Evolutionary conservation across 2,113 vertebrate species (phyloP).

Genomic region (Gallinago media): DNA sequence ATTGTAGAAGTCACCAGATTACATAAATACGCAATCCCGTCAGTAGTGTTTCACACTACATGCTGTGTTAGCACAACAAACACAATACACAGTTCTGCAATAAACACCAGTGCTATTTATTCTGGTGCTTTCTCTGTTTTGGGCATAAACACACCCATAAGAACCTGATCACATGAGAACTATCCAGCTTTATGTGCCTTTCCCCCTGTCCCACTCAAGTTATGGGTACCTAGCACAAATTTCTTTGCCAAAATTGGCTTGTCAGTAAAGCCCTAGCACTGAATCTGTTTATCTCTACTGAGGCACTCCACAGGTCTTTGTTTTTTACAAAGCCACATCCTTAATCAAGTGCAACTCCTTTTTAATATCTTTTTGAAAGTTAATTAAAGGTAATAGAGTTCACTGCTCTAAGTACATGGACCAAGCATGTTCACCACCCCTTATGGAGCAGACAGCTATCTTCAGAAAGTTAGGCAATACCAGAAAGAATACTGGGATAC

Average conservation of each 20-base stretch:
- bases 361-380: neutral
- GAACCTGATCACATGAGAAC: neutral
- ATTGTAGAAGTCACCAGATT: neutral
- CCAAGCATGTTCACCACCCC: neutral
- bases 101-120: neutral
- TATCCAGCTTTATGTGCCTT: neutral
- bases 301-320: neutral
- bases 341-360: neutral
- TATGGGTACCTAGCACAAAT: neutral
- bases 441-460: neutral
- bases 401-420: neutral
- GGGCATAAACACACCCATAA: neutral
- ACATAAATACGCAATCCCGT: neutral
- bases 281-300: neutral
- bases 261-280: neutral
- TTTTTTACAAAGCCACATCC: neutral
- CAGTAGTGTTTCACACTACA: neutral
- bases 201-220: neutral
- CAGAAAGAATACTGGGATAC: neutral
- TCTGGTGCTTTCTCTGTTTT: neutral
- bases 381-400: neutral
- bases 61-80: neutral
- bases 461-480: neutral
- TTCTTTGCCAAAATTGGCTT: neutral
- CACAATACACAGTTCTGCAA: neutral